These are phyloP conservation scores for Eudasyphora cyanicolor DNA, from an alignment of 2,888 invertebrate genomes.

Conservation along the genomic window DNA sequence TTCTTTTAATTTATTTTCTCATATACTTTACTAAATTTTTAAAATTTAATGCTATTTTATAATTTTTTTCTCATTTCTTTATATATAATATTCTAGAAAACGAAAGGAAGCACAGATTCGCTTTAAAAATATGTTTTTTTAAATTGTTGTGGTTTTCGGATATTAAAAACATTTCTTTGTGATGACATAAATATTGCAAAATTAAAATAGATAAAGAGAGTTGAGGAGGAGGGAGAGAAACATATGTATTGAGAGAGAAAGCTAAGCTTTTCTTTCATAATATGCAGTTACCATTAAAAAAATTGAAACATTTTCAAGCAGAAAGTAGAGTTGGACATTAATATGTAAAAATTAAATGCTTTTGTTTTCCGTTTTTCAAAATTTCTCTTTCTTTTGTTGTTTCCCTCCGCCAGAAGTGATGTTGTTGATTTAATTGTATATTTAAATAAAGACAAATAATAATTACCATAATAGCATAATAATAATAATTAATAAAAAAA, in stretches of 20 bases:
- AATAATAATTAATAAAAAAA: slow-evolving; percentile 34
- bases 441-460: slow-evolving; percentile 32
- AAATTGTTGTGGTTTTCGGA: slow-evolving; percentile 12
- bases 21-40: slow-evolving; percentile 75
- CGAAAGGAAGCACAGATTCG: slow-evolving; percentile 78
- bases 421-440: slow-evolving; percentile 19
- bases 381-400: slow-evolving; percentile 43
- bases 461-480: slow-evolving; percentile 51
- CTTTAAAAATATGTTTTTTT: slow-evolving; percentile 65
- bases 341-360: slow-evolving; percentile 18
- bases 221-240: not conserved
- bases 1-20: slow-evolving; percentile 63
- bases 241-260: slow-evolving; percentile 31
- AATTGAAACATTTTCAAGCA: not conserved
- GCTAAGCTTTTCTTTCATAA: slow-evolving; percentile 56
- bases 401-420: slow-evolving; percentile 46
- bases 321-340: not conserved
- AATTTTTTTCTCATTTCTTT: slow-evolving; percentile 49
- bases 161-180: slow-evolving; percentile 59
- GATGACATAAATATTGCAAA: slow-evolving; percentile 62
- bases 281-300: slow-evolving; percentile 15
- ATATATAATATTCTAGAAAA: slow-evolving; percentile 67
- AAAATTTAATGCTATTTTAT: slow-evolving; percentile 73
- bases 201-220: not conserved
- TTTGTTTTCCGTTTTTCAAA: slow-evolving; percentile 1